Base-by-base conservation (phyloP, 2,888 invertebrate species). In the Taenaris catops region DNA sequence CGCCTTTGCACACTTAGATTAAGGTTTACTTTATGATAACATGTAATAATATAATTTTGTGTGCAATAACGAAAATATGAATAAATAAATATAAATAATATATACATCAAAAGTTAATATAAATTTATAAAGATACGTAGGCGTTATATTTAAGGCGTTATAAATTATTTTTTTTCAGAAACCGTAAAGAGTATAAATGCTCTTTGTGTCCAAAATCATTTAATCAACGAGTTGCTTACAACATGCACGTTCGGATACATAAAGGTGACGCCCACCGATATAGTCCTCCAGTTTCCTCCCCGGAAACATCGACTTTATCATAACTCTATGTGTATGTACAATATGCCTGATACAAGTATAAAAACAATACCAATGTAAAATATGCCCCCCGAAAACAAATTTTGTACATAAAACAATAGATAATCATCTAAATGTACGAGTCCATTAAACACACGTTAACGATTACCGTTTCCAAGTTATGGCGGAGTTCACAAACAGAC, bases 151-250 rank as follows among this genome's bases (percentile, higher is more conserved):
- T n/a, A n/a, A n/a, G n/a, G n/a, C n/a, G n/a, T n/a, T n/a, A n/a
- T n/a, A n/a, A n/a, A n/a, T n/a, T n/a, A n/a, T n/a, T n/a, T n/a
- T 19, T 42, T 70, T 73, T 23, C 67, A 88, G 92, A 44, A 94
- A 94, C 62, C 90, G 91, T 42, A 94, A 94, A 63, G 94, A 94
- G 63, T 94, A 95, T 70, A 93, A 91, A 26, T 95, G 95, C 58
- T 89, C 92, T 10, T 90, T 91, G 51, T 95, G 95, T 56, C 94
- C 94, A 1, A 95, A 95, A 67, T 91, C 94, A 8, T 95, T 95
- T 65, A 95, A 95, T 67, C 95, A 95, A 66, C 89, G 95, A 16
- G 95, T 95, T 2, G 95, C 95, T 4, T 95, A 94, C 74, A 95
- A 95, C 59, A 95, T 95, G 95, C 95, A 95, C 63, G 91, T 94